These are phyloP conservation scores for Peromyscus leucopus DNA, from an alignment of 2,113 vertebrate genomes.

Conservation along the genomic window DNA sequence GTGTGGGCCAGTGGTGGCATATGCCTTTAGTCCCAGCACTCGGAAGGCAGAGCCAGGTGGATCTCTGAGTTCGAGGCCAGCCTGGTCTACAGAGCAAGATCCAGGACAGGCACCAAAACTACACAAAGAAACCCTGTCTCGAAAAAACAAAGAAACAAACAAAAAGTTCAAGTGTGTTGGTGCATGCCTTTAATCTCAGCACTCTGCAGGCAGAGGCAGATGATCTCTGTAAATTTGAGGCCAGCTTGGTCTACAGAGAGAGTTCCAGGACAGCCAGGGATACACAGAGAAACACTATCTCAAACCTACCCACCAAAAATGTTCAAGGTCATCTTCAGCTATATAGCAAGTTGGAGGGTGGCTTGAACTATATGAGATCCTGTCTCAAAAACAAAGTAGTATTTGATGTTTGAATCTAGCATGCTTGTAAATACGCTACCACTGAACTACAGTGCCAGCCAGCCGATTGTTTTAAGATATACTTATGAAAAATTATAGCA, in stretches of 20 bases:
- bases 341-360: background rate
- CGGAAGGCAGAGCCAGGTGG: too few species aligned
- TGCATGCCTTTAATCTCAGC: background rate
- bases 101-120: too few species aligned
- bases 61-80: too few species aligned
- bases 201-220: background rate
- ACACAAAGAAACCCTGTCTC: too few species aligned
- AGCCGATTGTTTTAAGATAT: background rate
- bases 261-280: background rate
- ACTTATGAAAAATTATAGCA: conserved; percentile 1
- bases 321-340: background rate
- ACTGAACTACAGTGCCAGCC: background rate
- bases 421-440: background rate
- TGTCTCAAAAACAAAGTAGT: background rate
- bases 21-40: too few species aligned
- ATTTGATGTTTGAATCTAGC: background rate
- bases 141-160: too few species aligned
- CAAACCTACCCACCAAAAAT: background rate
- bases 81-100: too few species aligned
- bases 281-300: background rate
- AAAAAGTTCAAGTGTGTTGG: too few species aligned
- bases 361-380: background rate
- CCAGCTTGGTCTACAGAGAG: background rate
- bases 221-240: background rate
- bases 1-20: too few species aligned